A percentile compares a stretch with the other conserved stretches of the same genome.
These are phyloP conservation scores for Strigops habroptila DNA, from an alignment of 2,113 vertebrate species.

Conservation along the genomic window DNA sequence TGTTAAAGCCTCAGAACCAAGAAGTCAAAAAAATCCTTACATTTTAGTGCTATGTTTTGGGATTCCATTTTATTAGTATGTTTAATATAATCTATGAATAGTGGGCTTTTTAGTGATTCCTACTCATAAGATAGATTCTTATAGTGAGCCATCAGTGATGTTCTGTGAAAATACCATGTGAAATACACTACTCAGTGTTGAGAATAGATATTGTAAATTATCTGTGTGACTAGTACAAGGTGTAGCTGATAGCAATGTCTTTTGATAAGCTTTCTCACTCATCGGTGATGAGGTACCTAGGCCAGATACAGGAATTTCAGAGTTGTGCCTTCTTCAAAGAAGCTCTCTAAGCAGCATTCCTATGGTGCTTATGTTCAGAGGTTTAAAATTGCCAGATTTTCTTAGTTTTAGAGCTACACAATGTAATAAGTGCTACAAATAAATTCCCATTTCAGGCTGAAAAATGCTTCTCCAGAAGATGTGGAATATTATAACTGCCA, in stretches of 20 bases:
- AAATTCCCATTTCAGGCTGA: constrained; percentile 79
- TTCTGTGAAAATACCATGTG: not conserved
- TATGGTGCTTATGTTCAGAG: not conserved
- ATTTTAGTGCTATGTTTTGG: not conserved
- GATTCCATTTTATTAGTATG: not conserved
- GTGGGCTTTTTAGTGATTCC: not conserved
- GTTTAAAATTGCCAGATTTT: not conserved
- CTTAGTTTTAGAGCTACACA: not conserved
- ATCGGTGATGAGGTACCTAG: not conserved
- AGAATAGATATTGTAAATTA: not conserved
- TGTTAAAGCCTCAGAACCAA: not conserved
- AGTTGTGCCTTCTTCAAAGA: not conserved
- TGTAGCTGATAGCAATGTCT: not conserved
- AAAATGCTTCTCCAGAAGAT: constrained; percentile 91
- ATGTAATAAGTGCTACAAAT: not conserved
- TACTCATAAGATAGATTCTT: not conserved
- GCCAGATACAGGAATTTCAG: not conserved
- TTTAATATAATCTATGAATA: not conserved
- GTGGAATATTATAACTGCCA: constrained; percentile 95
- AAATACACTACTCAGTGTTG: not conserved
- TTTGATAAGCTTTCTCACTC: not conserved
- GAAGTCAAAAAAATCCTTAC: not conserved
- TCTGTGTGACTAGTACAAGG: not conserved
- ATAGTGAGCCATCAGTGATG: not conserved
- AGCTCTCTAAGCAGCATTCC: not conserved